A percentile compares a stretch with the other conserved stretches of the same genome.
These are phyloP conservation scores for Prionailurus bengalensis DNA, from an alignment of 2,113 vertebrate genomes.

Conservation along the genomic window DNA sequence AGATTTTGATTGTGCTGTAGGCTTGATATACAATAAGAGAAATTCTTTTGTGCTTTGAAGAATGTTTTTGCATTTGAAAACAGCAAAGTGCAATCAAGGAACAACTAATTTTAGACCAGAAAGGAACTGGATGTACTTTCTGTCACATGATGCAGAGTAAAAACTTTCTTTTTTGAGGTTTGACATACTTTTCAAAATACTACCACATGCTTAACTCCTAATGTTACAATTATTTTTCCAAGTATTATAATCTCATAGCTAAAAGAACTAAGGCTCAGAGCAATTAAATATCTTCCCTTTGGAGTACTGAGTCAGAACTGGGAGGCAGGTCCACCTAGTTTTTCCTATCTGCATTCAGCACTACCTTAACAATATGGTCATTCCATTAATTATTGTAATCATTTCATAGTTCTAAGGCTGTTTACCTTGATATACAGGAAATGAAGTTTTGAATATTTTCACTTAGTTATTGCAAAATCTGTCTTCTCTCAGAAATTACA, in stretches of 20 bases:
- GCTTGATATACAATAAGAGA: not conserved
- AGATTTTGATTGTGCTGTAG: not conserved
- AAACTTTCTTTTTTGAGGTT: not conserved
- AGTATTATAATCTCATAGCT: not conserved
- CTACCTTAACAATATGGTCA: not conserved
- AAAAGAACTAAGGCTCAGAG: not conserved
- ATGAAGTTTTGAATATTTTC: not conserved
- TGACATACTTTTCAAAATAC: not conserved
- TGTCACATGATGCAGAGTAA: not conserved
- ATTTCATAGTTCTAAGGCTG: not conserved
- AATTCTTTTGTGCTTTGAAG: not conserved
- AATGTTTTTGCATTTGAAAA: not conserved
- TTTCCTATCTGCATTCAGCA: not conserved
- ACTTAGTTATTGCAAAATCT: not conserved
- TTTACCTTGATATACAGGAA: not conserved
- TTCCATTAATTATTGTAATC: not conserved
- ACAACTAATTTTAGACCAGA: not conserved
- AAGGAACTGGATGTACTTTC: not conserved
- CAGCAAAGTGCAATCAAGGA: not conserved
- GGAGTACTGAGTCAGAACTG: not conserved
- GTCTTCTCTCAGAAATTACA: slow-evolving; percentile 31
- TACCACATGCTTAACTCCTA: not conserved
- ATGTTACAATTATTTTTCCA: not conserved
- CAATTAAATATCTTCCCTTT: not conserved
- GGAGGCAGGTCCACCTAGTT: not conserved